Evolutionary conservation across 2,113 vertebrate species (phyloP).

Genomic region (Podocnemis expansa): DNA sequence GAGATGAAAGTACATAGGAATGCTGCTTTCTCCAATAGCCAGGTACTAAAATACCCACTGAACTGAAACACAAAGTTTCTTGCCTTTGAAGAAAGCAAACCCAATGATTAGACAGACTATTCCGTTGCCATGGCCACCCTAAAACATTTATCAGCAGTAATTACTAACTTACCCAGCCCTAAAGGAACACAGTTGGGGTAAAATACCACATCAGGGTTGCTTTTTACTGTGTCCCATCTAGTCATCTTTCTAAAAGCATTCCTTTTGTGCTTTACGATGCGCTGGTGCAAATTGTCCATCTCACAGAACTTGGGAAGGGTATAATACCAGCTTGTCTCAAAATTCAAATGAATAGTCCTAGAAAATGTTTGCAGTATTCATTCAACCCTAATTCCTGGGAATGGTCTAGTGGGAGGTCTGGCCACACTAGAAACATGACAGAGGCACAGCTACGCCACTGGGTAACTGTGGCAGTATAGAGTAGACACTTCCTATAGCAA

Average conservation of each 20-base stretch:
- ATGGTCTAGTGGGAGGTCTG: neutral
- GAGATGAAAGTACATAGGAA: neutral
- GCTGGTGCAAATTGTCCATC: neutral
- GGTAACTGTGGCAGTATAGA: neutral
- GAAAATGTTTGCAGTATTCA: neutral
- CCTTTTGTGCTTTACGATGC: neutral
- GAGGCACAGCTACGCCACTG: neutral
- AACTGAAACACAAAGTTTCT: constrained; percentile 62
- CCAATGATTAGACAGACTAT: constrained; percentile 20
- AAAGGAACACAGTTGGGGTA: neutral
- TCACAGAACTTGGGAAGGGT: neutral
- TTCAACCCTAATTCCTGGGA: neutral
- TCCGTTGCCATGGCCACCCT: constrained; percentile 71
- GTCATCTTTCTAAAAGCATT: neutral
- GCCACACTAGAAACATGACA: neutral
- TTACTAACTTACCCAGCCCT: neutral
- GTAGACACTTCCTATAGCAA: neutral
- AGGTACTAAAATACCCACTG: constrained; percentile 5
- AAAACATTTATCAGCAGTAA: constrained; percentile 54
- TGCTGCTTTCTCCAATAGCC: neutral
- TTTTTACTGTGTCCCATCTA: neutral
- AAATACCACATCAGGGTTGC: fast-evolving
- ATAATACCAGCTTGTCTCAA: neutral
- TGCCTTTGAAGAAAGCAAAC: constrained; percentile 47
- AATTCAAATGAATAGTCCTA: neutral